Conservation (phyloP, 2,888 invertebrate species). For the Rhodophaea formosa region DNA sequence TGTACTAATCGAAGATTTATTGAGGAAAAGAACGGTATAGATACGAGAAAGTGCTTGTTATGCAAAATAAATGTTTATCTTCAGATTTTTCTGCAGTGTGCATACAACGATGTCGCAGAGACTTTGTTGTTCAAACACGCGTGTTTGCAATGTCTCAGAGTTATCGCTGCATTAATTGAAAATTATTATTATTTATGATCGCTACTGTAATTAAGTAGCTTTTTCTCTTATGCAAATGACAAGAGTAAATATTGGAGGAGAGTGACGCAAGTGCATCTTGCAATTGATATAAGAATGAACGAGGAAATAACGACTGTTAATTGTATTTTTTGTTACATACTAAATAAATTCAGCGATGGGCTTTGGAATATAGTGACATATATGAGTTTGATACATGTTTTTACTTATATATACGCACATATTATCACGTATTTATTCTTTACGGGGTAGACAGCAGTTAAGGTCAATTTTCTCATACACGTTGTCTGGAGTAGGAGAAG, state of each 20-base stretch:
- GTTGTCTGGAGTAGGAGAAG: no score
- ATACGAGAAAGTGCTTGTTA: not conserved
- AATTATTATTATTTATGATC: not conserved
- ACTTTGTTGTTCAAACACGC: not conserved
- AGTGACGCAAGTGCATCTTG: not conserved
- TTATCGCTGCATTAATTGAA: conserved; percentile 6
- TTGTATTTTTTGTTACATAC: not conserved
- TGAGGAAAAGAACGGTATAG: no score
- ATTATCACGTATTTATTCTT: not conserved
- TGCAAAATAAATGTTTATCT: not conserved
- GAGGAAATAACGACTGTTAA: not conserved
- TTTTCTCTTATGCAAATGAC: not conserved
- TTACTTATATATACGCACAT: no score
- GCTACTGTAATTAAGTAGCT: not conserved
- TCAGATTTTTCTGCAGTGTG: not conserved
- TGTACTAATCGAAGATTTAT: no score
- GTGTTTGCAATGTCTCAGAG: not conserved
- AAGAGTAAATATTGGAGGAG: not conserved
- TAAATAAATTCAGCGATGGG: no score
- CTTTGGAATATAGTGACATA: no score
- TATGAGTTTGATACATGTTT: not conserved
- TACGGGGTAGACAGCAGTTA: not conserved
- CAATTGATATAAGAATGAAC: not conserved
- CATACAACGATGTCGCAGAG: not conserved
- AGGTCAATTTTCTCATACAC: no score